Evolutionary conservation across 2,797 vertebrate genomes (phyloP), one percentile per base, ranked within the genome.

Genomic region (Ambastaia sidthimunki): DNA sequence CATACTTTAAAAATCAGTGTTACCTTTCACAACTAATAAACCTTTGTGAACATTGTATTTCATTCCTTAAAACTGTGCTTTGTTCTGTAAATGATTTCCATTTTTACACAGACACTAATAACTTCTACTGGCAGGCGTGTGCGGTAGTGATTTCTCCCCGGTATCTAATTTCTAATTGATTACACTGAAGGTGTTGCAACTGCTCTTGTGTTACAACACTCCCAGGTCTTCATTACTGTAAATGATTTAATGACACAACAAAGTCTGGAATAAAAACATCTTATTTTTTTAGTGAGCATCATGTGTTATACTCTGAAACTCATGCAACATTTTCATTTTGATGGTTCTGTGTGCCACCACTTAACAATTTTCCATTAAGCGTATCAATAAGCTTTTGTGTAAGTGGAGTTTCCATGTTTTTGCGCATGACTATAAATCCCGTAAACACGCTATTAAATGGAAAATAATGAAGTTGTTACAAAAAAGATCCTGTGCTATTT

Each of bases 401-500:
- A 65, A 65, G 21, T 2, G 23, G 15, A 48, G 16, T 59, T 68
- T 47, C 13, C 19, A 41, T 48, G 11, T 34, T 76, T 59, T 37
- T 41, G 47, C 9, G 18, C 60, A 55, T 28, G 21, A 11, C 13
- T 65, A 37, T 28, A n/a, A 21, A 54, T 1, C 0, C 28, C 2
- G 16, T 21, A 1, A 59, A 28, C 41, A 15, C 31, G 9, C 34
- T 23, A 80, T 63, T 55, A 50, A 37, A 48, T 19, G 3, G 19
- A 72, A 71, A 73, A 60, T 65, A 83, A 74, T 69, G 55, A 54
- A 34, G 55, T 23, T 50, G 66, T 74, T 72, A 62, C 16, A 18
- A 62, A 28, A 41, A 76, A 72, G 19, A 50, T 71, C 50, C 47
- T 16, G 48, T 31, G 37, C 69, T 44, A 47, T 81, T 85, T 81